phyloP scores from a whole-genome alignment of 2,888 invertebrate species.

The Stomorhina lunata region DNA sequence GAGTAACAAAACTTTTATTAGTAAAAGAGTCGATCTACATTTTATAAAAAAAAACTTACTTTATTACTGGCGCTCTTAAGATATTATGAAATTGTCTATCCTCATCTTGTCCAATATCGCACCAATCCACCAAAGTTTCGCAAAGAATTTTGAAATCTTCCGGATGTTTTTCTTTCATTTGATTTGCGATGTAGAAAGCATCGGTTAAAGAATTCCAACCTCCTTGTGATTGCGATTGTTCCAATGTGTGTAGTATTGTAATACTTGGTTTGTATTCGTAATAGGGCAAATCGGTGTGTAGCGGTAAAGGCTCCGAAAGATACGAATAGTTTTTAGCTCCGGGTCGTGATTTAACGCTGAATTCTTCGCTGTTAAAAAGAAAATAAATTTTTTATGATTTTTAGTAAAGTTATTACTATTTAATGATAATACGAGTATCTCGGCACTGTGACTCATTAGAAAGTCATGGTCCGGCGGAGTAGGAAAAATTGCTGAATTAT shows the following conservation, averaged over 20 bases:
- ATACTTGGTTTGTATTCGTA: conserved; percentile 87
- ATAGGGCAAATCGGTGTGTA: conserved; percentile 88
- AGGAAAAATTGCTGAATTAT: no score
- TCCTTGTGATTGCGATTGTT: conserved; percentile 83
- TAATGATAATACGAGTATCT: no score
- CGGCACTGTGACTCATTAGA: no score
- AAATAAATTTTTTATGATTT: no score
- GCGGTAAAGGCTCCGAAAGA: conserved; percentile 83
- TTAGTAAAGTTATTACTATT: no score
- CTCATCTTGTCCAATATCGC: conserved; percentile 84
- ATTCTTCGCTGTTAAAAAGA: conserved; percentile 82
- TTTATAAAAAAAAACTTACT: conserved; percentile 77
- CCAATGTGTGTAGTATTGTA: conserved; percentile 86
- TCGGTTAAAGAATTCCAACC: conserved; percentile 86
- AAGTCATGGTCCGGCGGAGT: no score
- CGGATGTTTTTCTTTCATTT: conserved; percentile 81
- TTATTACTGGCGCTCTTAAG: conserved; percentile 83
- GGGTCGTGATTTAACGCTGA: conserved; percentile 83
- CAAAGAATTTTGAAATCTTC: conserved; percentile 82
- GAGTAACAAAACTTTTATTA: neutral
- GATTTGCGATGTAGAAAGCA: conserved; percentile 83
- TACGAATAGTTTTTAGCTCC: conserved; percentile 88
- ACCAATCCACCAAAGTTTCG: conserved; percentile 85
- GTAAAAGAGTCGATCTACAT: neutral
- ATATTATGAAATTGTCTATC: conserved; percentile 83